A percentile compares a stretch with the other conserved stretches of the same genome.
Evolutionary conservation across 2,797 vertebrate genomes (phyloP).

Genomic region (Gambelia wislizenii): DNA sequence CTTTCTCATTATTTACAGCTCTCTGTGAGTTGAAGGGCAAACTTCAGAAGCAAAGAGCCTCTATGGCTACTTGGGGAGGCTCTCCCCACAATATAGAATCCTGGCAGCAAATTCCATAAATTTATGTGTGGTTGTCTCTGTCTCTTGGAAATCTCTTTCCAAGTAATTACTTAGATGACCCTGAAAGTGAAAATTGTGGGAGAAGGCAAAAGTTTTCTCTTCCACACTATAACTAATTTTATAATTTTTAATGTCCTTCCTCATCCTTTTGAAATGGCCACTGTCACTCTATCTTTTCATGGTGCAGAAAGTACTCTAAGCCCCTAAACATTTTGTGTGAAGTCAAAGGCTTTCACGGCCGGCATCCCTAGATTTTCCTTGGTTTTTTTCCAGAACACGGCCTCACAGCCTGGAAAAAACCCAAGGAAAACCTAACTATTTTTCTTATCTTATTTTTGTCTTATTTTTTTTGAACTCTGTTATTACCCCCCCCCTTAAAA

Average conservation of each 20-base stretch:
- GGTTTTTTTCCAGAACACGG: too few relatives aligned
- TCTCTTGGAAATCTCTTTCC: not conserved
- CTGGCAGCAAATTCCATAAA: not conserved
- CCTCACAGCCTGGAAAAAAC: too few relatives aligned
- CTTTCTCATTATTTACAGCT: too few relatives aligned
- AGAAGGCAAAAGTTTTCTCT: not conserved
- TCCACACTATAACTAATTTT: not conserved
- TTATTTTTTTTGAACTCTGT: not conserved
- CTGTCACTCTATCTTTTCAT: not conserved
- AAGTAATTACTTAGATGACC: not conserved
- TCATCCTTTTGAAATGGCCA: not conserved
- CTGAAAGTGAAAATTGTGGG: not conserved
- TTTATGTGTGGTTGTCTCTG: not conserved
- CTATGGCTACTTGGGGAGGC: too few relatives aligned
- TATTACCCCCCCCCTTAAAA: too few relatives aligned
- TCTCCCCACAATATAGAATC: too few relatives aligned
- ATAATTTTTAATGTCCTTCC: not conserved
- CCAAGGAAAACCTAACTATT: too few relatives aligned
- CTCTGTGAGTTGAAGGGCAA: too few relatives aligned
- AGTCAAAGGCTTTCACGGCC: too few relatives aligned
- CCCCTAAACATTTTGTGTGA: too few relatives aligned
- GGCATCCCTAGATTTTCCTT: too few relatives aligned
- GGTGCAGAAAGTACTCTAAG: not conserved
- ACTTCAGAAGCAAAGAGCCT: too few relatives aligned
- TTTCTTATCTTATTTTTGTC: not conserved